Evolutionary conservation across 2,888 invertebrate species (phyloP), one percentile per base, ranked within the genome.

Genomic region (Plebejus argus): DNA sequence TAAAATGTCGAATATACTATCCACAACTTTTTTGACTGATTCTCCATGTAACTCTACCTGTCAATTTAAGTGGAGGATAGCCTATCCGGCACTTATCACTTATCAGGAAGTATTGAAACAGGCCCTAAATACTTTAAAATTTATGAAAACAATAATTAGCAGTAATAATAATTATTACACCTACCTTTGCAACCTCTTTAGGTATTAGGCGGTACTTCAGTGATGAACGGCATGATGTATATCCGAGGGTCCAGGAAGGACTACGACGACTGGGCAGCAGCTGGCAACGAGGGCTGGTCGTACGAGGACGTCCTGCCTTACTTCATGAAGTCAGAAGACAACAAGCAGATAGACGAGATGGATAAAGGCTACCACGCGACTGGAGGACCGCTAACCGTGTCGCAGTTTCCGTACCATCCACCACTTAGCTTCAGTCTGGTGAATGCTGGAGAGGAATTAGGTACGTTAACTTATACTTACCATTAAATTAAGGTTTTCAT

Each of bases 151-250:
- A n/a, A n/a, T n/a, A n/a, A n/a, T n/a, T n/a, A n/a, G n/a, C n/a
- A n/a, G n/a, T n/a, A n/a, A n/a, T n/a, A n/a, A n/a, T n/a, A n/a
- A n/a, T n/a, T n/a, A n/a, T n/a, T n/a, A n/a, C n/a, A 28, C 39
- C 28, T 28, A 28, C 28, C 28, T 58, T 7, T 58, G 3, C 18
- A 56, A n/a, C 10, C 5, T 15, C 72, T 80, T 15, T 86, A 97
- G 97, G 97, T 98, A 0, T 90, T 98, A 12, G 99, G 99, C 7
- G 99, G 99, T 0, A 98, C 98, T 0, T 98, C 98, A 20, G 98
- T 98, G 0, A 95, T 99, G 94, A 99, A 99, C 89, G 99, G 99
- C 33, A 99, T 99, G 99, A 98, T 97, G 96, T 99, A 99, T 90
- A 97, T 99, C 82, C 95, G 99, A 39, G 99, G 99, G 0, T 96